Conservation (phyloP, 2,113 vertebrate species). For the Tragelaphus buxtoni region DNA sequence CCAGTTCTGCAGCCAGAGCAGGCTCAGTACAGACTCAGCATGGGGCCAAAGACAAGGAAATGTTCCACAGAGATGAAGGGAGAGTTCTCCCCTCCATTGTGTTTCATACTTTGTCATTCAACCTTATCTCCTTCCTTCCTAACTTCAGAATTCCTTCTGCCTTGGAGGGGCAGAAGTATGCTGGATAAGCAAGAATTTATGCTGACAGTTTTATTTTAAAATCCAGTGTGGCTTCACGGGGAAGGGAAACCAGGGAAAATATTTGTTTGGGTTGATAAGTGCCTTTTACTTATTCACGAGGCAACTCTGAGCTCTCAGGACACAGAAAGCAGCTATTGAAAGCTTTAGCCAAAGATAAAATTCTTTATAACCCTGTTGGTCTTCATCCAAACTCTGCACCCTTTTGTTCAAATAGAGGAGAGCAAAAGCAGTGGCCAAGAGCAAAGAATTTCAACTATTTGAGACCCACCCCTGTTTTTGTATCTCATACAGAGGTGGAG, state of each 20-base stretch:
- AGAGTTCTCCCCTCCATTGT: background rate
- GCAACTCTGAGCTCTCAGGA: background rate
- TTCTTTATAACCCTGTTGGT: constrained; percentile 3
- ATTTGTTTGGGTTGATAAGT: constrained; percentile 44
- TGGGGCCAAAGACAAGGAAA: background rate
- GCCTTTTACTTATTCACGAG: background rate
- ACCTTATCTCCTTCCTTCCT: background rate
- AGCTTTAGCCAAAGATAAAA: constrained; percentile 50
- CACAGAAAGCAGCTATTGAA: background rate
- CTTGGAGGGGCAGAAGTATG: background rate
- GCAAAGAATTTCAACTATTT: constrained; percentile 50
- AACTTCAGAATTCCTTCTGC: background rate
- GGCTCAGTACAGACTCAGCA: background rate
- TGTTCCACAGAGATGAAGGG: background rate
- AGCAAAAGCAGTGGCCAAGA: background rate
- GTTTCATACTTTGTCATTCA: background rate
- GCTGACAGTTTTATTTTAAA: background rate
- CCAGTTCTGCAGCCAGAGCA: background rate
- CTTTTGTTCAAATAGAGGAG: constrained; percentile 2
- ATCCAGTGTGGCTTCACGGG: background rate
- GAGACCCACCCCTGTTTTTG: constrained; percentile 7
- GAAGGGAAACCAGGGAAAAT: constrained; percentile 37
- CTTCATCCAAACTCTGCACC: background rate
- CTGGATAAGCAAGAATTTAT: background rate
- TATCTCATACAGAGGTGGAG: background rate